Conservation (phyloP, 2,113 vertebrate genomes). For the Boleophthalmus pectinirostris region DNA sequence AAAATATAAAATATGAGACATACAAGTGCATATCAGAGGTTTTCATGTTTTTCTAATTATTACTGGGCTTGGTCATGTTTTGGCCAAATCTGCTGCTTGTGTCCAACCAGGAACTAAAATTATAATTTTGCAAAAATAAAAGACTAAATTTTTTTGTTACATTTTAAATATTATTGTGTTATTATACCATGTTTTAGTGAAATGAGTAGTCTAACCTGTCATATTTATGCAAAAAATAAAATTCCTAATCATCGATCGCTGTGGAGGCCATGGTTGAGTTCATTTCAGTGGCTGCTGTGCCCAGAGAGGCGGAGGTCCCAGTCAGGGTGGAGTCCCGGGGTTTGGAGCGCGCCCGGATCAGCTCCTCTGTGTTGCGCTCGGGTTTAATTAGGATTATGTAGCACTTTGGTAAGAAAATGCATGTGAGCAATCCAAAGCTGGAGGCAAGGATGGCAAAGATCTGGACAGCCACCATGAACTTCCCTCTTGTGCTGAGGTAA, state of each 20-base stretch:
- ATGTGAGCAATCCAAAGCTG: slow-evolving; percentile 84
- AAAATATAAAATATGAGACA: no score
- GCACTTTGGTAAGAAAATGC: slow-evolving; percentile 85
- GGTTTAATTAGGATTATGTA: slow-evolving; percentile 85
- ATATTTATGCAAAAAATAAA: no score
- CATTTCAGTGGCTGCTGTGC: slow-evolving; percentile 68
- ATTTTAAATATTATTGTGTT: no score
- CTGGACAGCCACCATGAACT: slow-evolving; percentile 89
- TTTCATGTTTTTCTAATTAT: no score
- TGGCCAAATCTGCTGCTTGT: no score
- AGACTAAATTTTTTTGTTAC: no score
- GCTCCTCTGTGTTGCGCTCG: slow-evolving; percentile 80
- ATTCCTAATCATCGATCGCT: slow-evolving; percentile 65
- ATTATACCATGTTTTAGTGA: no score
- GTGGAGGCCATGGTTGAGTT: slow-evolving; percentile 63
- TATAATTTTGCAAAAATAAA: no score
- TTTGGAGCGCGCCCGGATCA: slow-evolving; percentile 74
- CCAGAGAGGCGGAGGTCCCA: slow-evolving; percentile 77
- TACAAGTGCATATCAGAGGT: no score
- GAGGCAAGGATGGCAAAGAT: slow-evolving; percentile 88
- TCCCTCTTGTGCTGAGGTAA: slow-evolving; percentile 87
- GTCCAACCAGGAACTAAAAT: no score
- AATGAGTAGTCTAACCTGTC: no score
- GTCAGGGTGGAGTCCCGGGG: slow-evolving; percentile 65
- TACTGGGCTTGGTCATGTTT: no score